These are phyloP conservation scores for Baronia brevicornis DNA, from an alignment of 2,888 invertebrate genomes.

Conservation along the genomic window DNA sequence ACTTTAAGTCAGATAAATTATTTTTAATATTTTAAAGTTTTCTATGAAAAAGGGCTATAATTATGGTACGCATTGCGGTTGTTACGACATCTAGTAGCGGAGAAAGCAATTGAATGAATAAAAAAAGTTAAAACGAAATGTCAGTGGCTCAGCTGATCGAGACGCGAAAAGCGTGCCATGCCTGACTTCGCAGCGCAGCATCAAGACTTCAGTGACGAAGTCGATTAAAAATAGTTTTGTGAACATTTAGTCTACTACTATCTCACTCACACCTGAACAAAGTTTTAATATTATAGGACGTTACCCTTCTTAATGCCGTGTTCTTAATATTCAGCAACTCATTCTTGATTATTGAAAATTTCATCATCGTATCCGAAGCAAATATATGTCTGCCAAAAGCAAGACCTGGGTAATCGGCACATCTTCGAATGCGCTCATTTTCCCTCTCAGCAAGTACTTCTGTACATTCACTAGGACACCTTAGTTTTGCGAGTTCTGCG, in stretches of 20 bases:
- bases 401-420: slow-evolving; percentile 93
- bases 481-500: slow-evolving; percentile 86
- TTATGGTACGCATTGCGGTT: too few relatives aligned
- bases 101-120: slow-evolving; percentile 44
- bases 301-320: slow-evolving; percentile 97
- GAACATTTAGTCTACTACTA: slow-evolving; percentile 65
- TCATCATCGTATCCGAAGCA: slow-evolving; percentile 98
- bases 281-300: slow-evolving; percentile 69
- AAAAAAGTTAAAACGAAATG: slow-evolving; percentile 67
- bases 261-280: slow-evolving; percentile 44
- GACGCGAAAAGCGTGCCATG: slow-evolving; percentile 48
- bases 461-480: slow-evolving; percentile 92
- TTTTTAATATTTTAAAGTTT: slow-evolving; percentile 8
- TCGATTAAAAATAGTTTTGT: slow-evolving; percentile 67
- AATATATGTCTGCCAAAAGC: slow-evolving; percentile 94
- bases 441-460: slow-evolving; percentile 92
- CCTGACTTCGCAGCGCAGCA: slow-evolving; percentile 36
- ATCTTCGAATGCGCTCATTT: slow-evolving; percentile 83
- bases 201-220: slow-evolving; percentile 46
- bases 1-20: too few relatives aligned
- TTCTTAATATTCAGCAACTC: slow-evolving; percentile 98
- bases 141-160: slow-evolving; percentile 71
- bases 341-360: slow-evolving; percentile 96
- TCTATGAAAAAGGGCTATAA: slow-evolving; percentile 28
- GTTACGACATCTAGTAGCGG: slow-evolving; percentile 58